Conservation (phyloP, 2,888 invertebrate species). For the Chloromyia formosa region DNA sequence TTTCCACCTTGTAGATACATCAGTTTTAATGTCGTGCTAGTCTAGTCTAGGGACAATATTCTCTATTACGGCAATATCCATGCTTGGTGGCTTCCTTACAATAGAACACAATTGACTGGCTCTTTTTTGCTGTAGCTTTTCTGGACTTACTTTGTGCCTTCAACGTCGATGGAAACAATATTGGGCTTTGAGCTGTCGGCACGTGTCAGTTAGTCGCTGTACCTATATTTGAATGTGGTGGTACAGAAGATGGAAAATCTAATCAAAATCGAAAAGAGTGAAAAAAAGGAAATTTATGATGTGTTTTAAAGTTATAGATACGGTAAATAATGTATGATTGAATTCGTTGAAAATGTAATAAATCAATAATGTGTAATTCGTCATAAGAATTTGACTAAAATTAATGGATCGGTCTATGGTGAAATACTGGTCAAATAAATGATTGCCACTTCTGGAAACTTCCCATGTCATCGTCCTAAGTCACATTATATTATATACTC, state of each 20-base stretch:
- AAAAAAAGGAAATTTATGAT: background rate
- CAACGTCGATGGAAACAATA: background rate
- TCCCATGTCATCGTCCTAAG: no score
- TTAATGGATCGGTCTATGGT: no score
- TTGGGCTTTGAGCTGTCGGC: background rate
- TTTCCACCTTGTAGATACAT: conserved; percentile 32
- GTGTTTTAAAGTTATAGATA: background rate
- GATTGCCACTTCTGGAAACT: no score
- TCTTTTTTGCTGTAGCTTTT: background rate
- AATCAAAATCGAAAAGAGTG: background rate
- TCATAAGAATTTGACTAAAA: background rate
- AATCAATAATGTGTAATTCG: background rate
- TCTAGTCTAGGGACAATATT: background rate
- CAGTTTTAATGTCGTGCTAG: background rate
- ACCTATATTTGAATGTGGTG: background rate
- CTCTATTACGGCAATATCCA: background rate
- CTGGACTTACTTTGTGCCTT: background rate
- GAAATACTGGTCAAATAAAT: no score
- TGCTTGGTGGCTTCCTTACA: background rate
- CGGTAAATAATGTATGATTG: no score
- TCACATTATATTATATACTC: no score
- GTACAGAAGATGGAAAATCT: background rate
- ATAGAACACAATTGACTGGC: background rate
- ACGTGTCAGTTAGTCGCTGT: background rate
- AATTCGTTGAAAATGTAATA: background rate